phyloP scores from a whole-genome alignment of 2,888 invertebrate species.

The Lingula anatina region DNA sequence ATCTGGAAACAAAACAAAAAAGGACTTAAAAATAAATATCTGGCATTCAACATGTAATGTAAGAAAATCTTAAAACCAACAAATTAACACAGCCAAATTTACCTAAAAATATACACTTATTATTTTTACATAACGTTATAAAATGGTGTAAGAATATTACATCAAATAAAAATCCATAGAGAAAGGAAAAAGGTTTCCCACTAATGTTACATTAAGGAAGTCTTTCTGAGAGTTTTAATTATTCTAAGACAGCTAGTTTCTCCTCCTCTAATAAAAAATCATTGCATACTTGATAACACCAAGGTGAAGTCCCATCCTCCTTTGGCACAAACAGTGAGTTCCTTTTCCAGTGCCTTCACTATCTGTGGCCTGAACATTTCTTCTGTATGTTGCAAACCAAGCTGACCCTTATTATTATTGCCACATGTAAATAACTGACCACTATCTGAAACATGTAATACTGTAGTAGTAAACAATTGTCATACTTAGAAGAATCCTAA shows the following conservation, averaged over 20 bases:
- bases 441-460: conserved; percentile 14
- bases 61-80: neutral
- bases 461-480: too few species aligned
- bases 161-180: too few species aligned
- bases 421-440: conserved; percentile 29
- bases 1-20: too few species aligned
- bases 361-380: conserved; percentile 12
- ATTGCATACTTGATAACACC: conserved; percentile 22
- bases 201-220: neutral
- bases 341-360: conserved; percentile 6
- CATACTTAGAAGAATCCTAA: too few species aligned
- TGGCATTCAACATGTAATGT: too few species aligned
- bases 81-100: neutral
- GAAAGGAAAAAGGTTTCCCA: neutral
- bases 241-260: neutral
- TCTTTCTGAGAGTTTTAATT: neutral
- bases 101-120: too few species aligned
- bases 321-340: conserved; percentile 16
- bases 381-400: conserved; percentile 22
- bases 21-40: too few species aligned
- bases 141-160: too few species aligned
- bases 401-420: conserved; percentile 34
- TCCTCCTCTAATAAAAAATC: neutral
- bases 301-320: conserved; percentile 43
- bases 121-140: too few species aligned